A percentile compares a stretch with the other conserved stretches of the same genome.
Evolutionary conservation across 2,113 vertebrate genomes (phyloP).

Genomic region (Chrysochloris asiatica): DNA sequence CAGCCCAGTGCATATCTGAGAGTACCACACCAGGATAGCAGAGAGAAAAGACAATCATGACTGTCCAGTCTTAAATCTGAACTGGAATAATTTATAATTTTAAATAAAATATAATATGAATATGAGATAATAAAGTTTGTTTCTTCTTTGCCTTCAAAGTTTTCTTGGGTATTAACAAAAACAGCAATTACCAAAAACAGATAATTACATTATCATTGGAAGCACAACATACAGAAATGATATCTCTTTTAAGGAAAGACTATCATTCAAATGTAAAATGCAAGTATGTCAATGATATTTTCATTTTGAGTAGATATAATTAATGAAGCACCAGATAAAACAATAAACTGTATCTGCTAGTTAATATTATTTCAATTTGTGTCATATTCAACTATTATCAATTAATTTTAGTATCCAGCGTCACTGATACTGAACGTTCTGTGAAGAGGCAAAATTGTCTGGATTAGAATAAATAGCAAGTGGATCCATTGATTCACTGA

Average conservation of each 20-base stretch:
- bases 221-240: background rate
- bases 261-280: background rate
- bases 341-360: slow-evolving; percentile 8
- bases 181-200: slow-evolving; percentile 20
- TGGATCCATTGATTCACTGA: background rate
- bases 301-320: background rate
- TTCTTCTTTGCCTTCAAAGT: slow-evolving; percentile 37
- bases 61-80: too few species aligned
- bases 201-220: slow-evolving; percentile 24
- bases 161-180: slow-evolving; percentile 45
- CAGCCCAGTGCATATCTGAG: too few species aligned
- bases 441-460: background rate
- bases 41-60: too few species aligned
- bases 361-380: slow-evolving; percentile 14
- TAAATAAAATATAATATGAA: too few species aligned
- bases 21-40: too few species aligned
- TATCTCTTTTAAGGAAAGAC: slow-evolving; percentile 3
- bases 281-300: background rate
- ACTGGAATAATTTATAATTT: too few species aligned
- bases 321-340: background rate
- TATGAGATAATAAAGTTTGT: slow-evolving; percentile 41
- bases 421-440: background rate
- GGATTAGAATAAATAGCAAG: background rate
- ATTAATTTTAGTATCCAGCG: background rate
- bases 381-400: background rate